Conservation (phyloP, 2,113 vertebrate species). For the Dipodomys spectabilis region DNA sequence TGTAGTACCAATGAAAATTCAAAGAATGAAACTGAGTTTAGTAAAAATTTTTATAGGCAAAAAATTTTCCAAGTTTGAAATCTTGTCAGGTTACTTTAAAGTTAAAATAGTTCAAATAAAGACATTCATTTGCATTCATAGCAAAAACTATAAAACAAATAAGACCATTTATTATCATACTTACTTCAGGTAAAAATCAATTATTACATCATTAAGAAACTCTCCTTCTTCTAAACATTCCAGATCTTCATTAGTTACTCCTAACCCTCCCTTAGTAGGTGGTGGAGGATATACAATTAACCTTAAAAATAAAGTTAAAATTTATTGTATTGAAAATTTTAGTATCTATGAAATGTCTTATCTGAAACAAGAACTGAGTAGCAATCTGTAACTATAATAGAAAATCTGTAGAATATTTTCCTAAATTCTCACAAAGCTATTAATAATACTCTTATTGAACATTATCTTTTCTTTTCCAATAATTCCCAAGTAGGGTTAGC, state of each 20-base stretch:
- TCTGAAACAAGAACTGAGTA: neutral
- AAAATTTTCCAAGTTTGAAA: neutral
- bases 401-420: constrained; percentile 33
- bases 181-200: constrained; percentile 99
- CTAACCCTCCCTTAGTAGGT: constrained; percentile 95
- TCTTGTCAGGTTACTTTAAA: constrained; percentile 22
- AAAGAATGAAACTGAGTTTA: constrained; percentile 32
- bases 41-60: constrained; percentile 17
- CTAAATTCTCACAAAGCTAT: constrained; percentile 38
- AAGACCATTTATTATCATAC: constrained; percentile 65
- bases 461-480: constrained; percentile 43
- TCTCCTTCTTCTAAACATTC: constrained; percentile 96
- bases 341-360: constrained; percentile 43
- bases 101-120: constrained; percentile 58
- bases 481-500: neutral
- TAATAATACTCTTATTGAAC: neutral
- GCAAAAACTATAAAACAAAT: constrained; percentile 50
- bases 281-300: constrained; percentile 98
- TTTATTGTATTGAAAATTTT: constrained; percentile 23
- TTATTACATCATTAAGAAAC: constrained; percentile 99
- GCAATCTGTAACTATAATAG: constrained; percentile 41
- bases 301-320: constrained; percentile 83
- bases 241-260: constrained; percentile 96
- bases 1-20: neutral
- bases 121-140: neutral